A percentile compares a stretch with the other conserved stretches of the same genome.
phyloP scores from a whole-genome alignment of 2,797 vertebrate species.

The Lagodon rhomboides region DNA sequence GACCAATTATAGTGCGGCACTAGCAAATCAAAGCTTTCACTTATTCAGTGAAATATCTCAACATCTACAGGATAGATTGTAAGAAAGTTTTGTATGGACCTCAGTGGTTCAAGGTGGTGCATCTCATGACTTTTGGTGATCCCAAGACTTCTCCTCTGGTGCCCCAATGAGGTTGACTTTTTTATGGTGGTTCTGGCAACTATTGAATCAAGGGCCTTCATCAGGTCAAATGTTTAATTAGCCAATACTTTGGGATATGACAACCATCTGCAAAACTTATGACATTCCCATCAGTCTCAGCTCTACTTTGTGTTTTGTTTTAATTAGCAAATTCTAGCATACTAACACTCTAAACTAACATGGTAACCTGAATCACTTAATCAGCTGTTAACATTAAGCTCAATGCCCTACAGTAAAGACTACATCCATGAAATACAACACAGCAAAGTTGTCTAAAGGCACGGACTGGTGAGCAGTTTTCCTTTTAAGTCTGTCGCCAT shows the following conservation, averaged over 20 bases:
- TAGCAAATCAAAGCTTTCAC: not conserved
- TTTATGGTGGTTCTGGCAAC: not conserved
- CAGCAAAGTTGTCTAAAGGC: no score
- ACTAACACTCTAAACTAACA: not conserved
- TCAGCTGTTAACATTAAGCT: not conserved
- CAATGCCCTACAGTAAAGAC: no score
- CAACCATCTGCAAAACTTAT: not conserved
- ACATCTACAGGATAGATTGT: not conserved
- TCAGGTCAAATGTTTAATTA: not conserved
- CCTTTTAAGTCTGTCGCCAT: no score
- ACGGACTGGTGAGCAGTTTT: no score
- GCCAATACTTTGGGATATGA: not conserved
- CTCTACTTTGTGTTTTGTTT: not conserved
- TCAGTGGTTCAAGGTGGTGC: not conserved
- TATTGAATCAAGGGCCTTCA: not conserved
- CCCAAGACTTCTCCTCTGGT: not conserved
- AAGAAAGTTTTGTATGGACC: no score
- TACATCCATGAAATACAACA: no score
- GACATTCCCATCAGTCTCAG: not conserved
- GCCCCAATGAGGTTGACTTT: not conserved
- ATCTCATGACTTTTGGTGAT: not conserved
- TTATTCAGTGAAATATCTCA: not conserved
- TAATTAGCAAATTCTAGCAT: not conserved
- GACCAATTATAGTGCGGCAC: not conserved
- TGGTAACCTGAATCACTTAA: not conserved